Conservation (phyloP, 1,140 invertebrate genomes). For the Papilio polyxenes region DNA sequence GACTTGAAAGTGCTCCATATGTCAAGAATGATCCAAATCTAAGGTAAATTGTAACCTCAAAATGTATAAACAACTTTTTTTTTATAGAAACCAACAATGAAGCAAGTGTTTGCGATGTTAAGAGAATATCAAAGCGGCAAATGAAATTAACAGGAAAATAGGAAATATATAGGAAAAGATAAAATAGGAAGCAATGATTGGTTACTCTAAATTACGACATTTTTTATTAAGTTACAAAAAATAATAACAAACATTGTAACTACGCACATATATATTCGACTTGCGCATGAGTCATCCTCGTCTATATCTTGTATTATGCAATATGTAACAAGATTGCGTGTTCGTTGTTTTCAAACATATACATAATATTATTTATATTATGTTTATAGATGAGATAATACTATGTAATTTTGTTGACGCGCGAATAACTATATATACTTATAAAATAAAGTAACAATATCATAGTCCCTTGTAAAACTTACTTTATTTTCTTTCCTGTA, state of each 20-base stretch:
- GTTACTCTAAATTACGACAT: not conserved
- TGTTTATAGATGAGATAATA: not conserved
- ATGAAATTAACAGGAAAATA: too few relatives aligned
- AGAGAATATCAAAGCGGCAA: too few relatives aligned
- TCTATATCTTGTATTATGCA: conserved; percentile 20
- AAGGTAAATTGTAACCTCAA: conserved; percentile 74
- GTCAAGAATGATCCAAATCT: conserved; percentile 84
- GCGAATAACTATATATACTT: not conserved
- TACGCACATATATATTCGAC: not conserved
- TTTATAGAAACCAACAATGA: too few relatives aligned
- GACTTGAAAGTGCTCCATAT: conserved; percentile 78
- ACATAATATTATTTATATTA: not conserved
- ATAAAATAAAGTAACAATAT: not conserved
- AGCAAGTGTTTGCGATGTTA: too few relatives aligned
- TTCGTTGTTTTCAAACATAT: conserved; percentile 31
- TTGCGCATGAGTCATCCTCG: conserved; percentile 10
- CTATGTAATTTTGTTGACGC: not conserved
- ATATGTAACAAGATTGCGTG: conserved; percentile 15
- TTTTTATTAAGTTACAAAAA: not conserved
- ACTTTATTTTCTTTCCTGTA: too few relatives aligned
- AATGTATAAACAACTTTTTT: too few relatives aligned
- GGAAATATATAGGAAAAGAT: too few relatives aligned
- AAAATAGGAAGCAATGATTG: too few relatives aligned
- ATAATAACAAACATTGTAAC: not conserved
- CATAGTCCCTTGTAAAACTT: not conserved